Evolutionary conservation across 2,113 vertebrate species (phyloP).

Genomic region (Probosciger aterrimus): DNA sequence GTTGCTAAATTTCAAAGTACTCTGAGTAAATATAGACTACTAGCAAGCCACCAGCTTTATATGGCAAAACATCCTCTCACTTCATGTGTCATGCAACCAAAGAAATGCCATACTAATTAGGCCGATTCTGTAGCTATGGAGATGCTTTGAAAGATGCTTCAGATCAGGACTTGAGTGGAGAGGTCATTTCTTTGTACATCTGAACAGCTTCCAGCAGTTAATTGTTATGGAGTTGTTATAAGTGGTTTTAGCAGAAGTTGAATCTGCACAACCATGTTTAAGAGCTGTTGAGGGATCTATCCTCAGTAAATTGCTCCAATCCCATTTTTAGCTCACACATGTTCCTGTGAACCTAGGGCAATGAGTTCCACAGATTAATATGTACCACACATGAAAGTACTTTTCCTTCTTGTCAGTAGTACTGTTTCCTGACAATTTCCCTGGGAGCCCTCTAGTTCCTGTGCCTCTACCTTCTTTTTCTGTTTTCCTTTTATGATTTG

Average conservation of each 20-base stretch:
- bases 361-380: not conserved
- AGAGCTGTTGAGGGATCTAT: not conserved
- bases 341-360: not conserved
- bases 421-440: not conserved
- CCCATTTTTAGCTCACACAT: not conserved
- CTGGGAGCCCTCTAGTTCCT: not conserved
- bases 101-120: not conserved
- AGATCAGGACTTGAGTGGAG: rapidly evolving
- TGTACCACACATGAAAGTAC: not conserved
- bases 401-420: not conserved
- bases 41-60: not conserved
- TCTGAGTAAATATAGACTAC: not conserved
- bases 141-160: not conserved
- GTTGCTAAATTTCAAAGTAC: not conserved
- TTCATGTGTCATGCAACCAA: not conserved
- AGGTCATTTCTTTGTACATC: not conserved
- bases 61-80: not conserved
- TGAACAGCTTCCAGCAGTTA: not conserved
- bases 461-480: not conserved
- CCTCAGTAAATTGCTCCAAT: not conserved
- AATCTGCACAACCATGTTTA: not conserved
- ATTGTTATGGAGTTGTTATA: not conserved
- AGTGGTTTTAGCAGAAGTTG: not conserved
- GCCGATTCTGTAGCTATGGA: not conserved
- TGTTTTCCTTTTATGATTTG: not conserved